Conservation (phyloP, 2,113 vertebrate genomes). For the Rallus limicola region DNA sequence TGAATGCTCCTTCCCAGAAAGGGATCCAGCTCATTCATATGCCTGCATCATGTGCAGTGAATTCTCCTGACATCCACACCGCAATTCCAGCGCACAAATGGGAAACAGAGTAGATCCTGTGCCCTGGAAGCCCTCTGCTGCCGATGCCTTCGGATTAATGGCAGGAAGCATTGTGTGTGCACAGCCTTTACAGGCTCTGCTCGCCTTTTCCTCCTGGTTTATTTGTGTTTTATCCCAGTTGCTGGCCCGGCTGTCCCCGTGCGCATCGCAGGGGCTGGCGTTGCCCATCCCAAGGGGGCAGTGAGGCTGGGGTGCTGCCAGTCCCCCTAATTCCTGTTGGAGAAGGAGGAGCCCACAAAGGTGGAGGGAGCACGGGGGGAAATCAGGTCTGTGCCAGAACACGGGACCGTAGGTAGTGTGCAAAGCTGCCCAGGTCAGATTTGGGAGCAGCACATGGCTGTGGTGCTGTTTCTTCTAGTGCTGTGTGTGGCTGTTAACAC, state of each 20-base stretch:
- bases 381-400: not conserved
- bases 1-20: conserved; percentile 12
- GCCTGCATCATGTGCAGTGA: conserved; percentile 36
- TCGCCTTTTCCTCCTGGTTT: not conserved
- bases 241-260: rapidly evolving
- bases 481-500: rapidly evolving
- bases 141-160: not conserved
- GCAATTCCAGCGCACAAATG: conserved; percentile 37
- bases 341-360: not conserved
- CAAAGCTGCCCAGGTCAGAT: not conserved
- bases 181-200: not conserved
- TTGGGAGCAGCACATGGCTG: not conserved
- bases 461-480: not conserved
- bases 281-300: not conserved
- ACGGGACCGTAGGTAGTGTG: not conserved
- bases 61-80: conserved; percentile 36
- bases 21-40: conserved; percentile 27
- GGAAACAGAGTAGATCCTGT: conserved; percentile 51
- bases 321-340: not conserved
- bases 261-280: not conserved
- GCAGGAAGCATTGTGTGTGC: not conserved
- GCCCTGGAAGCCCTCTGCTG: not conserved
- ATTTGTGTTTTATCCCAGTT: not conserved
- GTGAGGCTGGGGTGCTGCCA: not conserved
- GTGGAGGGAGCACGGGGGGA: not conserved